These are phyloP conservation scores for Andrena camellia DNA, from an alignment of 2,888 invertebrate genomes.

Conservation along the genomic window DNA sequence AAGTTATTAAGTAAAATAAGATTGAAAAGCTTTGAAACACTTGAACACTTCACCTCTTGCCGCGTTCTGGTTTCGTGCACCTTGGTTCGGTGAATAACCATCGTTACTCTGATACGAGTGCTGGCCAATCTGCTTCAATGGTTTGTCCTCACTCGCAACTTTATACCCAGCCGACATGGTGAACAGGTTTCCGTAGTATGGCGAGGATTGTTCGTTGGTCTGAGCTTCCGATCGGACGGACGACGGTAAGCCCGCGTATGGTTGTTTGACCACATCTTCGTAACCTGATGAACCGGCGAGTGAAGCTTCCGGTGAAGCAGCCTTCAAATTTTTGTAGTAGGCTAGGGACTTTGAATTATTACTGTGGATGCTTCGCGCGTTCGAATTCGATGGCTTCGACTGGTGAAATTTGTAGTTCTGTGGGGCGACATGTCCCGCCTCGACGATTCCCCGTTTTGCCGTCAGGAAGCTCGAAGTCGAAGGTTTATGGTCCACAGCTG, in stretches of 20 bases:
- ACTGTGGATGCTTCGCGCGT: neutral
- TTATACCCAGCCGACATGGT: slow-evolving; percentile 53
- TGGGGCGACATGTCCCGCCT: neutral
- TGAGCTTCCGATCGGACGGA: slow-evolving; percentile 4
- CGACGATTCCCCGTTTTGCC: slow-evolving; percentile 48
- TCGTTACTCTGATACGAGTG: neutral
- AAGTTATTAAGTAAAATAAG: neutral
- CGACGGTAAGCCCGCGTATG: neutral
- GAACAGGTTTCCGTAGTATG: slow-evolving; percentile 42
- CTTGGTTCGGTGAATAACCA: neutral
- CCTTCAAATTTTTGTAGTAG: slow-evolving; percentile 22
- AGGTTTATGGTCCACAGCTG: neutral
- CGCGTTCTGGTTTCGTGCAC: neutral
- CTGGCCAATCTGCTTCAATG: slow-evolving; percentile 7
- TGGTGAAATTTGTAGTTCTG: slow-evolving; percentile 15
- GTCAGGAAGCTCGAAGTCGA: slow-evolving; percentile 5
- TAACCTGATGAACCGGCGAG: neutral
- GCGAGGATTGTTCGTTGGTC: slow-evolving; percentile 8
- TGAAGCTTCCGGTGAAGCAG: neutral
- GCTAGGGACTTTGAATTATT: slow-evolving; percentile 13
- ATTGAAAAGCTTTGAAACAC: neutral
- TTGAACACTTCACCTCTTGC: neutral
- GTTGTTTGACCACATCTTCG: slow-evolving; percentile 23
- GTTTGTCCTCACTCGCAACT: neutral
- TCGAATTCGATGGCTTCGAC: neutral